A percentile compares a stretch with the other conserved stretches of the same genome.
Conservation (phyloP, 2,113 vertebrate species). For the Saimiri boliviensis region DNA sequence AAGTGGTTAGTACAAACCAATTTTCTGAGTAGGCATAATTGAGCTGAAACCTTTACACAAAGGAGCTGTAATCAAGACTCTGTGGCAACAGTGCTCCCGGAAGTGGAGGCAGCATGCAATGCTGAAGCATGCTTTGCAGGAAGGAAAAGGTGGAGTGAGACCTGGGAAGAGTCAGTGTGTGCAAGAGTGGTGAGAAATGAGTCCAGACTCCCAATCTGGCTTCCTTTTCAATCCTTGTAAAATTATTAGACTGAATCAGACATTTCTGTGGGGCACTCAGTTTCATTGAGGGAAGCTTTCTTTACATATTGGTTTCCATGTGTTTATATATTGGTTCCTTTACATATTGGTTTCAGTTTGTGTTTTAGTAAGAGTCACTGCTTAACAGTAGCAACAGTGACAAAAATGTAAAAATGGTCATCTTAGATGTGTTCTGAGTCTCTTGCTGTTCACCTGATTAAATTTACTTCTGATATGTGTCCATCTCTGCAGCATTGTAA, state of each 20-base stretch:
- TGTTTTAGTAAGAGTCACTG: background rate
- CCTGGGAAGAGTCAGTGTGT: too few relatives aligned
- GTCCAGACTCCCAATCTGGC: too few relatives aligned
- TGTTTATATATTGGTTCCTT: background rate
- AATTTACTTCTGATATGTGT: background rate
- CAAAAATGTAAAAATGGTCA: accelerated
- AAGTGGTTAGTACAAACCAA: background rate
- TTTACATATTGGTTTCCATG: background rate
- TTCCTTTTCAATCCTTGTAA: background rate
- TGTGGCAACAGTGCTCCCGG: background rate
- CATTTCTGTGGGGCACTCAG: background rate
- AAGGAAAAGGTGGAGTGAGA: background rate
- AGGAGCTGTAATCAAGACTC: background rate
- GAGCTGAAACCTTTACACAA: background rate
- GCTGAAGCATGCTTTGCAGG: background rate
- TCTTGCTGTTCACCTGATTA: background rate
- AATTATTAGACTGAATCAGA: background rate
- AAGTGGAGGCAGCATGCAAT: too few relatives aligned
- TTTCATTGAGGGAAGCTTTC: background rate
- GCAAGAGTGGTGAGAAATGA: background rate
- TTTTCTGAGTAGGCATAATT: background rate
- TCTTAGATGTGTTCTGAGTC: background rate
- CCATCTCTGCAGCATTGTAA: background rate
- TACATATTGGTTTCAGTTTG: background rate
- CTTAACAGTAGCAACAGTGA: background rate